A percentile compares a stretch with the other conserved stretches of the same genome.
phyloP scores from a whole-genome alignment of 2,888 invertebrate species.

The Caenorhabditis japonica region DNA sequence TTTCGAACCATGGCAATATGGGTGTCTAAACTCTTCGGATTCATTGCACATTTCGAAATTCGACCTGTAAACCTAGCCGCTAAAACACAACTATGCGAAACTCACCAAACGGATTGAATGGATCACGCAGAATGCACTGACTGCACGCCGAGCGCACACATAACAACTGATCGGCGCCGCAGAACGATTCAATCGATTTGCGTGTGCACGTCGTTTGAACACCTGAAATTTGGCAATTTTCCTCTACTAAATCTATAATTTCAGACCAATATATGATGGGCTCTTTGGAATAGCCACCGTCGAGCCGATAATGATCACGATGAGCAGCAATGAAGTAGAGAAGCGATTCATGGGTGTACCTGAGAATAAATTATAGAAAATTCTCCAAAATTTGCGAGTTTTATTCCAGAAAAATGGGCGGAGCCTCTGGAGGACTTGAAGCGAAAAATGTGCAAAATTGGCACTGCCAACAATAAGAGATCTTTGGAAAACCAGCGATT shows the following conservation, averaged over 20 bases:
- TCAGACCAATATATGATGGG: conserved; percentile 39
- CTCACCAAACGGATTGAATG: conserved; percentile 52
- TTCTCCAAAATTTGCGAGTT: no score
- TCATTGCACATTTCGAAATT: no score
- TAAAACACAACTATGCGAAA: no score
- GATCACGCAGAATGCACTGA: conserved; percentile 51
- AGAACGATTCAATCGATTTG: conserved; percentile 33
- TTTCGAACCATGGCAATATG: no score
- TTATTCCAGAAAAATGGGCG: no score
- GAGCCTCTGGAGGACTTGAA: no score
- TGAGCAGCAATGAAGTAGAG: conserved; percentile 2
- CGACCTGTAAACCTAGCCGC: no score
- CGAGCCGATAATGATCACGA: no score
- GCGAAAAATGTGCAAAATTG: neutral
- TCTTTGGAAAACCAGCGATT: conserved; percentile 11
- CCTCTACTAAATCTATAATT: neutral
- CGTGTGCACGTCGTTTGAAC: conserved; percentile 31
- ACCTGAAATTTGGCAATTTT: conserved; percentile 19
- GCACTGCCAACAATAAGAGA: neutral
- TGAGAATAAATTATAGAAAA: neutral
- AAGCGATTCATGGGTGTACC: conserved; percentile 10
- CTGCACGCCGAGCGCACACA: conserved; percentile 49
- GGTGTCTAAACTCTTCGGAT: no score
- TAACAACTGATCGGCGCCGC: conserved; percentile 36
- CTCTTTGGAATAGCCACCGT: conserved; percentile 30